Base-by-base conservation (phyloP, 2,113 vertebrate species). In the Platichthys flesus region DNA sequence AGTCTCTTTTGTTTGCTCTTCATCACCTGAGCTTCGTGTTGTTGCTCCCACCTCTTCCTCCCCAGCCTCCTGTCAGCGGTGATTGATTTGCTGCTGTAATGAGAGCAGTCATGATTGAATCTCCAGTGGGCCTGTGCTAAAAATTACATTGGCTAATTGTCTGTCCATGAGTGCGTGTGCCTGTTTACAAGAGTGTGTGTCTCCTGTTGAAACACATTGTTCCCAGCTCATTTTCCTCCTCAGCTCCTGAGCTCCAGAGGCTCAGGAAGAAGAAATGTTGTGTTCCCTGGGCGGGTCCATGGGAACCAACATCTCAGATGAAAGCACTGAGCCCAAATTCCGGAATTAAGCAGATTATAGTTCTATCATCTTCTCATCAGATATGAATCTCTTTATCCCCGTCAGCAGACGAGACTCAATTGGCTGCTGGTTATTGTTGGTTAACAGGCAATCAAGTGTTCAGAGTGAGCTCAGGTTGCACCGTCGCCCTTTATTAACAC, bases 11-110 rank as follows among this genome's bases (percentile, higher is more conserved):
- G 51, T 84, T 63, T 74, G 56, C 67, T 61, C 71, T 16, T 7
- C 47, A 71, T 67, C 67, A 80, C 55, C 21, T 65, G 49, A 60
- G 52, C 52, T 26, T 71, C 40, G 24, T 59, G 61, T 73, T 81
- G 83, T 63, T 82, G 65, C 84, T 76, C 28, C 45, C 15, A n/a
- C 79, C 77, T 59, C 55, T 47, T 26, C 74, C 64, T 58, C 56
- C 47, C 47, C 9, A 13, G 40, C 62, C 20, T 61, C 67, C 64
- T 66, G 64, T 82, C 84, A 77, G 58, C 59, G 76, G 60, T 88
- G 90, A 90, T 90, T 84, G 85, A 91, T 89, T 70, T 83, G 71
- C 82, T 82, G 56, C 66, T 83, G 70, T 82, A 85, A 91, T 84
- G 84, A 85, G 84, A 89, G 76, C 73, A 84, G 87, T 74, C 85